phyloP scores from a whole-genome alignment of 2,113 vertebrate genomes.

The Chamaetylas fuelleborni region DNA sequence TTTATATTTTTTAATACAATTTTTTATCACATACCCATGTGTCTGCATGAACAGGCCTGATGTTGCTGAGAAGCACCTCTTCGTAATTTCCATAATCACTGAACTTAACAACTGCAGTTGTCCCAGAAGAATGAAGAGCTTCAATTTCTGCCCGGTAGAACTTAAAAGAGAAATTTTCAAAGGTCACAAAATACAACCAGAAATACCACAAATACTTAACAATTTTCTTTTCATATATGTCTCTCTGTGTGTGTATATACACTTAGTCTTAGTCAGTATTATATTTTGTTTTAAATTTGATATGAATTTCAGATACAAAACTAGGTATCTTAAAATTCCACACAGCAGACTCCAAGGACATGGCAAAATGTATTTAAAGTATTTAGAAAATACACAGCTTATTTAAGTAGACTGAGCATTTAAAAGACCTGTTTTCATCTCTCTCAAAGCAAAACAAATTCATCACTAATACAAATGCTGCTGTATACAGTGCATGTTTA shows the following conservation, averaged over 20 bases:
- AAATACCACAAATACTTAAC: not conserved
- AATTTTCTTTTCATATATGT: not conserved
- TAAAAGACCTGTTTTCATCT: not conserved
- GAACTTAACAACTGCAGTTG: conserved; percentile 96
- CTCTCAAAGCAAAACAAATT: not conserved
- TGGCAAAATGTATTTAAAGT: not conserved
- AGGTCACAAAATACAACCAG: not conserved
- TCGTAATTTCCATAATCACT: conserved; percentile 98
- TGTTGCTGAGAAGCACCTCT: conserved; percentile 95
- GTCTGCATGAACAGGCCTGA: conserved; percentile 87
- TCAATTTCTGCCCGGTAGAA: conserved; percentile 95
- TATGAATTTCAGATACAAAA: not conserved
- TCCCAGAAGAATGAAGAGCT: conserved; percentile 94
- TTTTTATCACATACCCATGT: conserved; percentile 85
- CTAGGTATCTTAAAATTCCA: not conserved
- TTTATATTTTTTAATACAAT: conserved; percentile 68
- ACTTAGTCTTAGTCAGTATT: not conserved
- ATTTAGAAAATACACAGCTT: not conserved
- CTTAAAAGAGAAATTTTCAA: conserved; percentile 73
- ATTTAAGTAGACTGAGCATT: not conserved
- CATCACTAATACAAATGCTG: not conserved
- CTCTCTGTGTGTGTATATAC: rapidly evolving
- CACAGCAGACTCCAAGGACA: not conserved
- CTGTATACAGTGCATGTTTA: not conserved
- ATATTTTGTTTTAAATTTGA: not conserved